Evolutionary conservation across 2,888 invertebrate genomes (phyloP), one percentile per base, ranked within the genome.

Genomic region (Tipula confusa): DNA sequence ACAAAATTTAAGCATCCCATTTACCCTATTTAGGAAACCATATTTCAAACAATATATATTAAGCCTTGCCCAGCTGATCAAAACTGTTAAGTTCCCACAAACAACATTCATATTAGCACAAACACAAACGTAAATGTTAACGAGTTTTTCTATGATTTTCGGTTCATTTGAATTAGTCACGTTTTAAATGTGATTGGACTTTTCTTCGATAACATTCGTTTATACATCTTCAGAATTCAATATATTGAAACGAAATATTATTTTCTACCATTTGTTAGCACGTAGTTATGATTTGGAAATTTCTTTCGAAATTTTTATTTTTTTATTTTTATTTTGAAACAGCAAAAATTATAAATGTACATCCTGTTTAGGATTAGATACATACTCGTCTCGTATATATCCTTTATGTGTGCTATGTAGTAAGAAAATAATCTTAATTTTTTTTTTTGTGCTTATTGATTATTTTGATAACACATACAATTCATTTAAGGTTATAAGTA

Each of bases 401-500:
- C n/a, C n/a, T n/a, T n/a, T n/a, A n/a, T n/a, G n/a, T n/a, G 64
- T 64, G 64, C 24, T 64, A 13, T 7, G 13, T 24, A 64, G 64
- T 64, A 24, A 64, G 64, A 64, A 64, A 24, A 64, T 64, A 64
- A 64, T 64, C 64, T 64, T 64, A 64, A n/a, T 6, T 43, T 43
- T 18, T 43, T 43, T 64, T 64, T 64, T 64, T 64, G 1, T 64
- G 64, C 64, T 64, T 64, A 64, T 64, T 64, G 64, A 64, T 64
- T 64, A 64, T 64, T 64, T 64, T 64, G 64, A 64, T 64, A 64
- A 24, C 64, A 64, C 64, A 64, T 64, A 64, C 64, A 64, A 64
- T 64, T 64, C 64, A 64, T 64, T 64, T 64, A 64, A 64, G 64
- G 64, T 64, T 64, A 64, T 64, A 64, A 64, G 64, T 64, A 64